Evolutionary conservation across 2,113 vertebrate species (phyloP), one percentile per base, ranked within the genome.

Genomic region (Anas platyrhynchos): DNA sequence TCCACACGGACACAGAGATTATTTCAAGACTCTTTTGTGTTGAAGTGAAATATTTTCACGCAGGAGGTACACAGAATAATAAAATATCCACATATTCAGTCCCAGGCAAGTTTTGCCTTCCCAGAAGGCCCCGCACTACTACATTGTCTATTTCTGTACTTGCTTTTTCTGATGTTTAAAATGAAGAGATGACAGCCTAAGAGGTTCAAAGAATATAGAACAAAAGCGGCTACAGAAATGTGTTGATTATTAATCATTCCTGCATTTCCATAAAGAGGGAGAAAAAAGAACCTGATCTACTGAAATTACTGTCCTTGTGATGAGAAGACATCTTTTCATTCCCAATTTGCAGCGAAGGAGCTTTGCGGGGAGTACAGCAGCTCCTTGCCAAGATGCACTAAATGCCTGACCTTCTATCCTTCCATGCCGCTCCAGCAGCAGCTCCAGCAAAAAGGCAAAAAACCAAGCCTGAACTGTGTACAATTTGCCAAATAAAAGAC

Each of bases 241-340:
- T 79, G 92, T 89, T 93, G 91, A 89, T 92, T 94, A 96, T 96
- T 89, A 95, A 95, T 96, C 83, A 89, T 81, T 67, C 56, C 74
- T 83, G 63, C 84, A 83, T 77, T 93, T 86, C 81, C 69, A 95
- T 15, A 56, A 44, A 75, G 82, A 58, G 9, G 32, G 10, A 34
- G 41, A 6, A 36, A 78, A 74, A 73, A 63, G n/a, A 66, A 46
- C 59, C 62, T 3, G n/a, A 77, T 91, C 58, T 67, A 26, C 77
- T 56, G 67, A 74, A 94, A 74, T 13, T 9, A 10, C 21, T 55
- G 43, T 54, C 52, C 93, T 22, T 69, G 86, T 66, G 54, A 82
- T 27, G 66, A 68, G 88, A 76, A 84, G 86, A 76, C 76, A 71
- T 83, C 59, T 46, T 16, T 81, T 55, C 82, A 41, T 78, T 86